These are phyloP conservation scores for Smittia sp. DNA, from an alignment of 2,888 invertebrate species.

Conservation along the genomic window DNA sequence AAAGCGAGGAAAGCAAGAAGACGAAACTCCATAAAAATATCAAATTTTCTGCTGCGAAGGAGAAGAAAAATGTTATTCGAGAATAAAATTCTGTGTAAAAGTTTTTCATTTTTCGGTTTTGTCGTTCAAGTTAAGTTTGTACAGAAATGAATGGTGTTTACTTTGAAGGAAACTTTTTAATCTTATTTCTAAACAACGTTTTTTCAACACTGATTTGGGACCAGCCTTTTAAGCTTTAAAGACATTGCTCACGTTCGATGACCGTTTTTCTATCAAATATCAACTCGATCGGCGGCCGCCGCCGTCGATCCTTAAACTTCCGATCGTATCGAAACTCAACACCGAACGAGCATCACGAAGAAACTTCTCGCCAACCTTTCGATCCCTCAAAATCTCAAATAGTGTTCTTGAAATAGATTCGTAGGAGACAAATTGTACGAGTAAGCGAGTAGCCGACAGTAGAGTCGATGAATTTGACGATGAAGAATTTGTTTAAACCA, in stretches of 20 bases:
- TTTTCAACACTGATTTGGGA: conserved; percentile 55
- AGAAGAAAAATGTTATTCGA: background rate
- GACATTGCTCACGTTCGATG: conserved; percentile 50
- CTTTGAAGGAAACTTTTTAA: conserved; percentile 35
- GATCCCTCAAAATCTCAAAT: background rate
- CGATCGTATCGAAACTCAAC: background rate
- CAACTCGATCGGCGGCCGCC: background rate
- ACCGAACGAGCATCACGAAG: background rate
- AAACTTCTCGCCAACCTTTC: background rate
- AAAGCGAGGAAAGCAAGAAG: background rate
- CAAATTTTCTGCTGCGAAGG: background rate
- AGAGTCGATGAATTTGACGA: conserved; percentile 1
- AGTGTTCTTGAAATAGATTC: background rate
- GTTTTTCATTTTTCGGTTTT: conserved; percentile 22
- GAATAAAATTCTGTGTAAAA: conserved; percentile 20
- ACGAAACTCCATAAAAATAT: background rate
- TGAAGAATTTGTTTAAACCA: conserved; percentile 4
- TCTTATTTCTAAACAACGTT: conserved; percentile 35
- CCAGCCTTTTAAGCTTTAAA: conserved; percentile 54
- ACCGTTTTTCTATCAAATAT: conserved; percentile 9
- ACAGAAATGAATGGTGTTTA: conserved; percentile 29
- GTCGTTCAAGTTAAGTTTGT: conserved; percentile 32
- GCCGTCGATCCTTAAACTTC: background rate
- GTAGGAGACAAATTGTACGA: background rate
- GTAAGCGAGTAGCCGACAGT: background rate